Evolutionary conservation across 2,113 vertebrate genomes (phyloP).

Genomic region (Carassius carassius): DNA sequence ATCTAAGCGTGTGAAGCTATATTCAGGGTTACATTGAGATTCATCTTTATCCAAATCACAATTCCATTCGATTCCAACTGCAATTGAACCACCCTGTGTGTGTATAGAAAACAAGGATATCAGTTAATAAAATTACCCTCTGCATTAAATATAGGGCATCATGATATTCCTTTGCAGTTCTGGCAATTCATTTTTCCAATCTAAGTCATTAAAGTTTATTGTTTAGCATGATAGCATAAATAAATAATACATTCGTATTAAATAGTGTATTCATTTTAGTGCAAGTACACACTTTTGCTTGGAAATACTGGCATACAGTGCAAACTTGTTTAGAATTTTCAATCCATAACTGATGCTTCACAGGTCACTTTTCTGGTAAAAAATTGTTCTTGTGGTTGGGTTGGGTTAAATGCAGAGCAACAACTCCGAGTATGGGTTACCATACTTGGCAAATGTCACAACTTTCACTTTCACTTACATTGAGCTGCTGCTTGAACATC

Average conservation of each 20-base stretch:
- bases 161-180: not conserved
- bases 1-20: conserved; percentile 91
- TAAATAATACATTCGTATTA: not conserved
- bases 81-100: conserved; percentile 89
- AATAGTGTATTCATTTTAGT: not conserved
- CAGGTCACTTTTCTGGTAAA: not conserved
- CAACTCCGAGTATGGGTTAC: no score
- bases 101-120: not conserved
- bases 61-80: conserved; percentile 91
- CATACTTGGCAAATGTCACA: no score
- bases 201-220: not conserved
- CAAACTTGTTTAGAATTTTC: not conserved
- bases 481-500: not conserved
- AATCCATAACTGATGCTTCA: not conserved
- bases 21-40: conserved; percentile 85
- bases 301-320: not conserved
- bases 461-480: no score
- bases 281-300: not conserved
- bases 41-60: conserved; percentile 90
- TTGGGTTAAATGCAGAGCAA: no score
- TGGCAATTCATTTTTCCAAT: not conserved
- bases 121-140: not conserved
- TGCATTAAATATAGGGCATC: not conserved
- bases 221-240: no score
- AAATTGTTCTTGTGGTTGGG: not conserved